Percentiles rank a stretch among this genome's conserved stretches.
Evolutionary conservation across 2,888 invertebrate species (phyloP).

Genomic region (Agrochola lychnidis): DNA sequence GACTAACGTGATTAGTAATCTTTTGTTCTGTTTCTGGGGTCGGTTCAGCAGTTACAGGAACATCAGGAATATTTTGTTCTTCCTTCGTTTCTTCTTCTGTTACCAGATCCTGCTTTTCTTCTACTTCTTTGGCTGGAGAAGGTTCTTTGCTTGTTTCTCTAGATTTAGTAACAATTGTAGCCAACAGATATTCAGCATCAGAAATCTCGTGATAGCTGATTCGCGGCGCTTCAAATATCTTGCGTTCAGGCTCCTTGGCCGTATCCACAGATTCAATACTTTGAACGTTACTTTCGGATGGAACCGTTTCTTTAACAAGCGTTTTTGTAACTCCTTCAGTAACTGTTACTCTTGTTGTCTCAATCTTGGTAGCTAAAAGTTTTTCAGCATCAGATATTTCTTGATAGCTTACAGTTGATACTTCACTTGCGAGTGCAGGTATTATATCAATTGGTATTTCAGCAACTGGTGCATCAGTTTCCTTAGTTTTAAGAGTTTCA

Average conservation of each 20-base stretch:
- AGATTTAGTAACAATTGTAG: constrained; percentile 62
- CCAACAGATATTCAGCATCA: constrained; percentile 73
- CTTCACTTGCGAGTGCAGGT: constrained; percentile 44
- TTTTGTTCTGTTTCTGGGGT: constrained; percentile 11
- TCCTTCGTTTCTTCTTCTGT: constrained; percentile 1
- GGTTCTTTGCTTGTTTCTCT: constrained; percentile 62
- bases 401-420: constrained; percentile 51
- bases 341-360: background rate
- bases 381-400: constrained; percentile 61
- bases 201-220: constrained; percentile 70
- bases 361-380: constrained; percentile 25
- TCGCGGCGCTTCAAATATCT: constrained; percentile 51
- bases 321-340: background rate
- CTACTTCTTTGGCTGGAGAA: constrained; percentile 23
- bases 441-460: constrained; percentile 42
- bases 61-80: background rate
- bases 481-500: constrained; percentile 40
- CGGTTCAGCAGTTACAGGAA: background rate
- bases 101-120: constrained; percentile 10
- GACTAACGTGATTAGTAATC: constrained; percentile 10
- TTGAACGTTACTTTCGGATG: constrained; percentile 4
- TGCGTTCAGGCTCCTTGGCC: constrained; percentile 18
- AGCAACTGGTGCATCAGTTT: constrained; percentile 34
- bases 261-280: background rate
- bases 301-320: constrained; percentile 1